A percentile compares a stretch with the other conserved stretches of the same genome.
phyloP scores from a whole-genome alignment of 2,113 vertebrate genomes.

The Mus musculus region GRCm39 chr1:47298001-47298500 shows the following conservation, averaged over 20 bases:
- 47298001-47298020: no score
- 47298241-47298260: background rate
- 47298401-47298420: slow-evolving; percentile 36
- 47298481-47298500: background rate
- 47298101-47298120: background rate
- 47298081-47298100: background rate
- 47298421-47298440: background rate
- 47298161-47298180: background rate
- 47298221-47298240: background rate
- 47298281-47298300: background rate
- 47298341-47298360: background rate
- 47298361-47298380: background rate
- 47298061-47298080: background rate
- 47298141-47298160: background rate
- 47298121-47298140: background rate
- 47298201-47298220: background rate
- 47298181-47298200: background rate
- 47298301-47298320: background rate
- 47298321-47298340: background rate
- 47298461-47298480: background rate
- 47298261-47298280: background rate
- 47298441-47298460: background rate
- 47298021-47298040: background rate
- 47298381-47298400: background rate
- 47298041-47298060: background rate